phyloP scores from a whole-genome alignment of 2,113 vertebrate species.

The Oncorhynchus keta region DNA sequence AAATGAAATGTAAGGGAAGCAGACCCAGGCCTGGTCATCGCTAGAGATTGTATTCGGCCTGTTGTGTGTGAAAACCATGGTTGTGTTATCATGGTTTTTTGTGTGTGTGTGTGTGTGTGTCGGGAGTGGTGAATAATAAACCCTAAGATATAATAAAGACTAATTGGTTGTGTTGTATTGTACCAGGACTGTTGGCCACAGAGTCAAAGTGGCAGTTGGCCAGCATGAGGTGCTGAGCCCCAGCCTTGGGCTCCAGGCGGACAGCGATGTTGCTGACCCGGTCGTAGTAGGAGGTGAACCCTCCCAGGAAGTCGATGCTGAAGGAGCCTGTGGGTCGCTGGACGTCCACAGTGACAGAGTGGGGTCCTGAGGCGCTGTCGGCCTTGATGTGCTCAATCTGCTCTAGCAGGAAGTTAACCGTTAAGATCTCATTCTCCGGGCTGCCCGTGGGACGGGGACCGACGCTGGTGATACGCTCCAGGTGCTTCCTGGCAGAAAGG shows the following conservation, averaged over 20 bases:
- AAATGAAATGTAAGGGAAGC: too few relatives aligned
- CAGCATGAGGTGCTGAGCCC: constrained; percentile 86
- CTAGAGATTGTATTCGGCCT: too few relatives aligned
- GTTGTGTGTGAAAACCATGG: not conserved
- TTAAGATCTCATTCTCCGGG: constrained; percentile 87
- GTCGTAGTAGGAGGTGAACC: constrained; percentile 96
- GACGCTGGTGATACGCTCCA: constrained; percentile 89
- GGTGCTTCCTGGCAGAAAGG: constrained; percentile 76
- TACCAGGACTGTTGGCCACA: constrained; percentile 91
- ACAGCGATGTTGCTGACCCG: constrained; percentile 91
- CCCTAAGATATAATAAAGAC: too few relatives aligned
- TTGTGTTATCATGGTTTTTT: too few relatives aligned
- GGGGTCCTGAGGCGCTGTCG: constrained; percentile 68
- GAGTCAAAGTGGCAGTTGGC: constrained; percentile 98
- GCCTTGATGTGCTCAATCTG: constrained; percentile 81
- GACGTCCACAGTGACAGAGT: constrained; percentile 82
- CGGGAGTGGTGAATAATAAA: too few relatives aligned
- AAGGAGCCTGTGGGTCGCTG: constrained; percentile 93
- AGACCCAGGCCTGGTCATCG: too few relatives aligned
- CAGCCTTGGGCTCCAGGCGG: constrained; percentile 83
- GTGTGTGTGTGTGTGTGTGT: too few relatives aligned
- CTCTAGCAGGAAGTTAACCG: constrained; percentile 87
- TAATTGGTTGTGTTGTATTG: not conserved
- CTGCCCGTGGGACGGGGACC: constrained; percentile 92
- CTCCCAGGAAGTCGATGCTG: constrained; percentile 94